Percentiles rank a stretch among this genome's conserved stretches.
phyloP scores from a whole-genome alignment of 2,888 invertebrate genomes.

The Calameuta filiformis region DNA sequence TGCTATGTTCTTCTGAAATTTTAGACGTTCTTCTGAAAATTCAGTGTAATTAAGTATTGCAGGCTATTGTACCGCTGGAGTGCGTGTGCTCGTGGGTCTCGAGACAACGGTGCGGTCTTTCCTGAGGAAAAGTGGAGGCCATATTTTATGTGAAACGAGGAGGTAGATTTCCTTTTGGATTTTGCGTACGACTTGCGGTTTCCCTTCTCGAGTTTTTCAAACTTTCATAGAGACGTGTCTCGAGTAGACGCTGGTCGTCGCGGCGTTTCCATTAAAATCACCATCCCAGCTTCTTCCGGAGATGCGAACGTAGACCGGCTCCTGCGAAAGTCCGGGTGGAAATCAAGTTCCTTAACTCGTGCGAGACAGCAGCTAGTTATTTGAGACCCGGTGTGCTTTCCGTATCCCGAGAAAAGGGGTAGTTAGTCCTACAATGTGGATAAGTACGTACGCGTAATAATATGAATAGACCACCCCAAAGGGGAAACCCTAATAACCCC shows the following conservation, averaged over 20 bases:
- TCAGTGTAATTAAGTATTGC: too few species aligned
- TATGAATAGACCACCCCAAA: slow-evolving; percentile 36
- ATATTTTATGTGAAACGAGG: too few species aligned
- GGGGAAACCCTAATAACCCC: too few species aligned
- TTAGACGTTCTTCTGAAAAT: too few species aligned
- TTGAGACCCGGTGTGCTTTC: background rate
- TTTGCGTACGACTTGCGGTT: too few species aligned
- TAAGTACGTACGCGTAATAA: slow-evolving; percentile 34
- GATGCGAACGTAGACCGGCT: background rate
- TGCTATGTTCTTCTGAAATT: too few species aligned
- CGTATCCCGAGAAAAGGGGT: background rate
- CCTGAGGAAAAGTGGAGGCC: too few species aligned
- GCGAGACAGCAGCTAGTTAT: background rate
- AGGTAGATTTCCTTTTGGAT: too few species aligned
- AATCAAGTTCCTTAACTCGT: slow-evolving; percentile 3
- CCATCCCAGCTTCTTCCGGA: slow-evolving; percentile 10
- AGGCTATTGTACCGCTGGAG: too few species aligned
- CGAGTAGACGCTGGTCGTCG: slow-evolving; percentile 29
- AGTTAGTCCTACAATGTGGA: background rate
- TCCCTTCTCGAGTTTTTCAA: slow-evolving; percentile 27
- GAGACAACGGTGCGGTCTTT: too few species aligned
- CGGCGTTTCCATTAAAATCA: slow-evolving; percentile 21
- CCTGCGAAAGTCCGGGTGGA: background rate
- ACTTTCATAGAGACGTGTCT: slow-evolving; percentile 37
- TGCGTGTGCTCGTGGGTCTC: too few species aligned